These are phyloP conservation scores for Serrognathus titanus DNA, from an alignment of 2,888 invertebrate genomes.

Conservation along the genomic window DNA sequence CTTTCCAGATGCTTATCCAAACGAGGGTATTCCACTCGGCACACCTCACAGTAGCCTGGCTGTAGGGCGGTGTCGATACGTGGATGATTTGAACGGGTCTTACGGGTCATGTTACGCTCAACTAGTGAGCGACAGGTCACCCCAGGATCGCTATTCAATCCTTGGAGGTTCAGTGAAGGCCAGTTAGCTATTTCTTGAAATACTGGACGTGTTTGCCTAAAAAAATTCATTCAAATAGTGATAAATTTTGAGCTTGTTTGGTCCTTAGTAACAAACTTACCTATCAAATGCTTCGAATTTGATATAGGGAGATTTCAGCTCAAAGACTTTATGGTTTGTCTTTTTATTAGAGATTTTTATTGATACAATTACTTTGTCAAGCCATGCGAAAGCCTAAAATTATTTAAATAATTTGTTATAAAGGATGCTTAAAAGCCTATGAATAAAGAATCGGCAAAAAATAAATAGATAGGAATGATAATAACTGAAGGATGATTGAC, in stretches of 20 bases:
- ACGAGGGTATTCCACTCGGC: conserved; percentile 70
- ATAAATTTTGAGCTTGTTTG: background rate
- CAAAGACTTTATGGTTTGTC: conserved; percentile 50
- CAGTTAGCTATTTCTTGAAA: conserved; percentile 62
- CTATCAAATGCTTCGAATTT: conserved; percentile 70
- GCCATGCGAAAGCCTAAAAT: conserved; percentile 41
- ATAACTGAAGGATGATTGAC: no score
- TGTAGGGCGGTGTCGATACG: conserved; percentile 42
- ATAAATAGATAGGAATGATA: background rate
- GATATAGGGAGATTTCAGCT: conserved; percentile 65
- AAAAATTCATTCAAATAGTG: background rate
- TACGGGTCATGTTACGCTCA: conserved; percentile 55
- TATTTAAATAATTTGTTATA: background rate
- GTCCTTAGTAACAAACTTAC: conserved; percentile 44
- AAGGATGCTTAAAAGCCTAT: no score
- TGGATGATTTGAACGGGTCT: conserved; percentile 39
- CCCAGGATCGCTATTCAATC: conserved; percentile 44
- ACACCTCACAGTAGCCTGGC: conserved; percentile 76
- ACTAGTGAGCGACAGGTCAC: conserved; percentile 38
- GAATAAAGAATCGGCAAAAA: background rate
- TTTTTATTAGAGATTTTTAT: conserved; percentile 40
- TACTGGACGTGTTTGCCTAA: conserved; percentile 58
- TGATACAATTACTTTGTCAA: conserved; percentile 64
- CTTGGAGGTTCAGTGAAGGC: conserved; percentile 56
- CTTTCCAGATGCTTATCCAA: conserved; percentile 69